phyloP scores from a whole-genome alignment of 2,888 invertebrate species.

The Agrochola lychnidis region DNA sequence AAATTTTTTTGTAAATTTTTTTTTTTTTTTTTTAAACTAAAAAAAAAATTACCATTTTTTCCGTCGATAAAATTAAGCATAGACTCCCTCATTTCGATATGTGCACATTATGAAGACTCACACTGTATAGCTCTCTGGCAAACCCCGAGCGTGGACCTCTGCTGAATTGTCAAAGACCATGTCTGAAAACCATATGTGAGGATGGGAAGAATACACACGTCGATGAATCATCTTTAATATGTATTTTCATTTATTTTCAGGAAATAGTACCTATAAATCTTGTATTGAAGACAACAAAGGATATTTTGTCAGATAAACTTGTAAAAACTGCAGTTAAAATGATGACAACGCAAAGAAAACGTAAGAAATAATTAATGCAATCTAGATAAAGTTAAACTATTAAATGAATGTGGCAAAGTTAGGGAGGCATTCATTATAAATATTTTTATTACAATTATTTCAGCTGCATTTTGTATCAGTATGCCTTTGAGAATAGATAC shows the following conservation, averaged over 20 bases:
- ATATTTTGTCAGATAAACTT: conserved; percentile 89
- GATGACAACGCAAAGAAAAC: conserved; percentile 92
- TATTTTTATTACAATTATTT: conserved; percentile 56
- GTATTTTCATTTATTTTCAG: conserved; percentile 77
- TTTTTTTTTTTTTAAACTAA: no score
- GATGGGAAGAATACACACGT: no score
- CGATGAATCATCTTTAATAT: neutral
- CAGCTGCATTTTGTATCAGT: conserved; percentile 88
- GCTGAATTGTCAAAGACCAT: no score
- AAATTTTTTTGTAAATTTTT: no score
- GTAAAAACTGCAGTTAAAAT: conserved; percentile 90
- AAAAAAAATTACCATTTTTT: no score
- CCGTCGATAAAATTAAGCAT: no score
- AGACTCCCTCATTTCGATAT: no score
- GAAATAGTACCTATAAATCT: conserved; percentile 91
- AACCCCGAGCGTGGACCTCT: no score
- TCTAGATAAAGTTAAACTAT: neutral
- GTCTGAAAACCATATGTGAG: no score
- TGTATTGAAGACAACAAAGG: conserved; percentile 91
- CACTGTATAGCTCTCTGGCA: no score
- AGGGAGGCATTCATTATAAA: neutral
- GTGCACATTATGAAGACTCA: no score
- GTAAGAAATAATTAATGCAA: conserved; percentile 81
- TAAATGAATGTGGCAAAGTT: neutral
- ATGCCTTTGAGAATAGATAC: conserved; percentile 93